Evolutionary conservation across 1,140 invertebrate species (phyloP), one percentile per base, ranked within the genome.

Genomic region (Pachypeltis micranthus): DNA sequence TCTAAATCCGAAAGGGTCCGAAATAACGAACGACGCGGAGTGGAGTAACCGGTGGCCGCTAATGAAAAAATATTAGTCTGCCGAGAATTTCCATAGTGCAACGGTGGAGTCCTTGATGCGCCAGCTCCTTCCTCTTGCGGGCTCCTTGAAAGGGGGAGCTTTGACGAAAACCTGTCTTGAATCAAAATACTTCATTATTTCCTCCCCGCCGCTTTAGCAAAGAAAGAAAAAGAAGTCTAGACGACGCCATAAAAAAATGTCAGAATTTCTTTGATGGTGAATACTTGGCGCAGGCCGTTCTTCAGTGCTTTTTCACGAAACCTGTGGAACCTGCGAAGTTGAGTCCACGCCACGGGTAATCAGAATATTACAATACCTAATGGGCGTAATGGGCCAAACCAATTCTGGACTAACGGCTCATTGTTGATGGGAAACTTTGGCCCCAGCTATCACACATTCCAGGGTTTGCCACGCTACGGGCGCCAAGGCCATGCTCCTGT

Each of bases 121-220:
- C 16, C 31, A 39, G 31, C 7, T 16, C 31, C 31, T 16, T 39
- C 31, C 31, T 10, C 31, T 39, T 39, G 7, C 31, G 31, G 16
- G 16, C 31, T 7, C 7, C 31, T 16, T 10, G 31, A 16, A 39
- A 16, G 16, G 7, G 31, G 31, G 7, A 39, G 31, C 7, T 16
- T 39, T 39, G 31, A 16, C 31, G 19, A 51, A 51, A 51, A 51
- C 47, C 47, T 21, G 47, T 51, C 19, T 21, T 14, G 47, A 51
- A 21, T 51, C 47, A 51, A 51, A n/a, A 51, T 51, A 51, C 47
- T 51, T 51, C 47, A 51, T 51, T 51, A 51, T 51, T 51, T 51
- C 19, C 34, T 39, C n/a, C 34, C 7, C 7, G n/a, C 34, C 34
- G 34, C 7, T 39, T n/a, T 10, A 39, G n/a, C 7, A 10, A 39